phyloP scores from a whole-genome alignment of 92 coral and sea anemone species.

The Pocillopora meandrina region DNA sequence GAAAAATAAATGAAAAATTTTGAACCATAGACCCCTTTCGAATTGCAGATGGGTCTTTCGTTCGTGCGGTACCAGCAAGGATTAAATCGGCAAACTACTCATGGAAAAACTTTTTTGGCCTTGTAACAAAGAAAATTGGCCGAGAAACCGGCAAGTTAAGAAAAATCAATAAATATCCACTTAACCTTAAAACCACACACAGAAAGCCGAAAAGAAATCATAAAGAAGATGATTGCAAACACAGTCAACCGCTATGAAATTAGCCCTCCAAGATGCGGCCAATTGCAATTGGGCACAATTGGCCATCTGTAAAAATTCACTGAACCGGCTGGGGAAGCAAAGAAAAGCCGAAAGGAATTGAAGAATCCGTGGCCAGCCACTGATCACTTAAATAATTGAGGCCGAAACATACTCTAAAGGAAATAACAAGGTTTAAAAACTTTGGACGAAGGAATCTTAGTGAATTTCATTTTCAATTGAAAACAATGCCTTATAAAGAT shows the following conservation, averaged over 20 bases:
- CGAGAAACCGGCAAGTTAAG: conserved; percentile 23
- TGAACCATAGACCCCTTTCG: not conserved
- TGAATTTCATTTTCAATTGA: not conserved
- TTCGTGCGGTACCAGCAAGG: not conserved
- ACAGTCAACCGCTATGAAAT: conserved; percentile 45
- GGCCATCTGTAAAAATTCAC: not conserved
- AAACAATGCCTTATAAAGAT: not conserved
- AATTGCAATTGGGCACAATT: not conserved
- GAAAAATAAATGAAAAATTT: not conserved
- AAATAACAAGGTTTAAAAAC: not conserved
- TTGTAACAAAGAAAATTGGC: conserved; percentile 1
- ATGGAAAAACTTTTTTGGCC: not conserved
- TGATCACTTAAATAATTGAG: not conserved
- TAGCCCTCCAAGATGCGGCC: conserved; percentile 13
- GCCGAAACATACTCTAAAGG: not conserved
- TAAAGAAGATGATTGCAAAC: not conserved
- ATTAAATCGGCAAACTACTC: not conserved
- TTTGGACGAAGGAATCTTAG: not conserved
- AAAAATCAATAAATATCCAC: not conserved
- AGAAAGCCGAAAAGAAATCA: conserved; percentile 20
- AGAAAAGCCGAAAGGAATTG: not conserved
- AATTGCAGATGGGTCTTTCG: not conserved
- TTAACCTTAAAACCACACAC: conserved; percentile 33
- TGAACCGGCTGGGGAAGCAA: not conserved
- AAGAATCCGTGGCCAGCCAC: not conserved